Evolutionary conservation across 2,888 invertebrate species (phyloP).

Genomic region (Micoletzkya japonica): DNA sequence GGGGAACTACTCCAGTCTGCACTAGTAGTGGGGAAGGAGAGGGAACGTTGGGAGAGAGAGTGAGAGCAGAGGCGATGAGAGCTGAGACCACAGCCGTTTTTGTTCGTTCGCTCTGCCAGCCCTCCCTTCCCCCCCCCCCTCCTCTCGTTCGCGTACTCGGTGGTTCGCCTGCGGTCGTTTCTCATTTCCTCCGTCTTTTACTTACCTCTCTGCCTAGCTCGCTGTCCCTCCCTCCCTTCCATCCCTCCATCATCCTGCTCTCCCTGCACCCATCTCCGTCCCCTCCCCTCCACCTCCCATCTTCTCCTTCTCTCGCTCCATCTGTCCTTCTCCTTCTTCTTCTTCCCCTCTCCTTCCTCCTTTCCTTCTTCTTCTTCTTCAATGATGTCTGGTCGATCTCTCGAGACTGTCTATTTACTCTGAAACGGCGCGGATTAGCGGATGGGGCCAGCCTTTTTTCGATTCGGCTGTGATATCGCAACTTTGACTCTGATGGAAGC

Average conservation of each 20-base stretch:
- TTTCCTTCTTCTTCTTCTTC: not conserved
- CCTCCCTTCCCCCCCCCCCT: not conserved
- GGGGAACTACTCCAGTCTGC: not conserved
- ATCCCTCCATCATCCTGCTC: not conserved
- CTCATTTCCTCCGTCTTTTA: too few species aligned
- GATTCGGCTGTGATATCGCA: too few species aligned
- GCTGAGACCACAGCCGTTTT: not conserved
- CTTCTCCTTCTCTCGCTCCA: not conserved
- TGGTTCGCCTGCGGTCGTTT: too few species aligned
- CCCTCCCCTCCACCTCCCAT: not conserved
- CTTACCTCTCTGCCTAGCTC: not conserved
- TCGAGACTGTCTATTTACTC: not conserved
- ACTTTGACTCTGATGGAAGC: too few species aligned
- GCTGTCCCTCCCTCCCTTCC: conserved; percentile 1
- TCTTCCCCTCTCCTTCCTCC: not conserved
- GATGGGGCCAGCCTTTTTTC: too few species aligned
- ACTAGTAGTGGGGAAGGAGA: not conserved
- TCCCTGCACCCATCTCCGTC: not conserved
- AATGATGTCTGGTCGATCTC: not conserved
- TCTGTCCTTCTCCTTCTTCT: not conserved
- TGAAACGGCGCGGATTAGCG: not conserved
- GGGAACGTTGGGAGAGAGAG: not conserved
- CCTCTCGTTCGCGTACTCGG: not conserved
- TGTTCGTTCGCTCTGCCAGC: not conserved
- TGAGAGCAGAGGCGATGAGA: not conserved